phyloP scores from a whole-genome alignment of 2,888 invertebrate genomes.

The Euplexia lucipara region DNA sequence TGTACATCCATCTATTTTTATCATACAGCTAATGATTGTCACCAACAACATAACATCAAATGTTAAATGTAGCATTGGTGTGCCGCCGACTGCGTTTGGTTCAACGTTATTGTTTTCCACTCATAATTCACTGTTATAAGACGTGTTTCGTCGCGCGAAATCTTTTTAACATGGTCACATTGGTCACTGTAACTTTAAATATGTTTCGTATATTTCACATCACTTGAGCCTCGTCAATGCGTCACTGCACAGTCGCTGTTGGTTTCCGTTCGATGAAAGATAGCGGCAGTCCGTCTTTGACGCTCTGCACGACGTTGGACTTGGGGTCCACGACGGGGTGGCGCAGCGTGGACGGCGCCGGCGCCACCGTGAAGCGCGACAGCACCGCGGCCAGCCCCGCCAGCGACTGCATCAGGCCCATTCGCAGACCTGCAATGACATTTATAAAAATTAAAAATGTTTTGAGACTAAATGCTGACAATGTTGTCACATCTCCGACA shows the following conservation, averaged over 20 bases:
- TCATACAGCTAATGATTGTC: too few relatives aligned
- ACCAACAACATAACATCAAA: too few relatives aligned
- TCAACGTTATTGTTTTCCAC: not conserved
- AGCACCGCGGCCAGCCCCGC: conserved; percentile 81
- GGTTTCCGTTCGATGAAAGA: conserved; percentile 59
- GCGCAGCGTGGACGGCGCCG: conserved; percentile 68
- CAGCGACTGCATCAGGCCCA: conserved; percentile 82
- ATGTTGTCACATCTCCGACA: too few relatives aligned
- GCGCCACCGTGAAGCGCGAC: conserved; percentile 70
- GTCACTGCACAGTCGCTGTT: not conserved
- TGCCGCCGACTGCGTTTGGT: too few relatives aligned
- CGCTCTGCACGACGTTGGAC: conserved; percentile 74
- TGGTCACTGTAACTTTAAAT: not conserved
- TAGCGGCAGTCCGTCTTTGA: conserved; percentile 77
- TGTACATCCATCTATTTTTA: too few relatives aligned
- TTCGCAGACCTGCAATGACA: conserved; percentile 74
- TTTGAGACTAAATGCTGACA: too few relatives aligned
- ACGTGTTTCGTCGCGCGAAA: not conserved
- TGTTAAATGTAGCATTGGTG: too few relatives aligned
- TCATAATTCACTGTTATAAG: not conserved
- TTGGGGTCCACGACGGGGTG: conserved; percentile 71
- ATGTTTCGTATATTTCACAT: not conserved
- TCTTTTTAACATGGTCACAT: conserved; percentile 1
- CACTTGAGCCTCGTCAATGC: not conserved
- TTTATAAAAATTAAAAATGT: too few relatives aligned